Evolutionary conservation across 2,797 vertebrate genomes (phyloP).

Genomic region (Podarcis lilfordi): DNA sequence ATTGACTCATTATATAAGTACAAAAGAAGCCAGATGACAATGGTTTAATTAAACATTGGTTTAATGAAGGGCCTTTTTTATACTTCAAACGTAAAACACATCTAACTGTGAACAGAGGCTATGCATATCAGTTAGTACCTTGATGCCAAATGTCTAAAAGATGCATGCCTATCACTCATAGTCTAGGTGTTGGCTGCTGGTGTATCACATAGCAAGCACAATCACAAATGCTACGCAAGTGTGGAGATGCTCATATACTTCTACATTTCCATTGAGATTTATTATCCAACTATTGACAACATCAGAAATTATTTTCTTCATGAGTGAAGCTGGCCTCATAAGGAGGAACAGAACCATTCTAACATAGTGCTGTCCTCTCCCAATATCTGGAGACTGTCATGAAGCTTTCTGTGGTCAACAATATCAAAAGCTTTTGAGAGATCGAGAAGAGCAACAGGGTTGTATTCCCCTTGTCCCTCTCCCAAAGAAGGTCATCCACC

Average conservation of each 20-base stretch:
- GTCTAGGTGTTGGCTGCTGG: too few species aligned
- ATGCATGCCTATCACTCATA: not conserved
- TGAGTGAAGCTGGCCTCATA: not conserved
- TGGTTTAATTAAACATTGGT: not conserved
- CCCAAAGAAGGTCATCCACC: too few species aligned
- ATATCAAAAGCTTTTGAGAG: too few species aligned
- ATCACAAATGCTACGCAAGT: too few species aligned
- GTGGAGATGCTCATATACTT: too few species aligned
- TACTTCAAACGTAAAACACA: not conserved
- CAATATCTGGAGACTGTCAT: too few species aligned
- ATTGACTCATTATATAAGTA: constrained; percentile 12
- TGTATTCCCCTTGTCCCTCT: too few species aligned
- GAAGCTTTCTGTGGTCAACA: too few species aligned
- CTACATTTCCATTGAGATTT: not conserved
- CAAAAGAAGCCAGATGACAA: not conserved
- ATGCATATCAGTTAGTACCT: not conserved
- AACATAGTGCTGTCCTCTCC: too few species aligned
- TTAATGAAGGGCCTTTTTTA: not conserved
- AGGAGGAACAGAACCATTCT: not conserved
- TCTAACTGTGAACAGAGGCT: not conserved
- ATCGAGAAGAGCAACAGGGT: too few species aligned
- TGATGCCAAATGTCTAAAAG: not conserved
- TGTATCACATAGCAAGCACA: not conserved
- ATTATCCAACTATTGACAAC: fast-evolving
- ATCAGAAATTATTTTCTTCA: not conserved